Evolutionary conservation across 2,888 invertebrate species (phyloP).

Genomic region (Pachycephus smyrnensis): DNA sequence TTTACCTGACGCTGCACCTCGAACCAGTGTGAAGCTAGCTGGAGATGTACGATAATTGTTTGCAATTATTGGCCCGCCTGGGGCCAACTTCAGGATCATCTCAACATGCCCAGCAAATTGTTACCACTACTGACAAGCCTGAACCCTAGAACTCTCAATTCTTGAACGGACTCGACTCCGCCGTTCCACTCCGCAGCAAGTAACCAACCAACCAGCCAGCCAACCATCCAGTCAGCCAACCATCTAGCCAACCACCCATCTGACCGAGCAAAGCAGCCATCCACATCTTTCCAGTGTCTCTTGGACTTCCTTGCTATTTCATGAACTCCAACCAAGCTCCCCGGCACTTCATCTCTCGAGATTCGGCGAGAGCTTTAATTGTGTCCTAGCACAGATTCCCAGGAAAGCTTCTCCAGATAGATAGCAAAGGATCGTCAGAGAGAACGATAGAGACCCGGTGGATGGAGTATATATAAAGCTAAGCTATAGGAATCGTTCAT

Average conservation of each 20-base stretch:
- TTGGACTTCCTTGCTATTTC: background rate
- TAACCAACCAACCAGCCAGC: background rate
- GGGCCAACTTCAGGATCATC: conserved; percentile 45
- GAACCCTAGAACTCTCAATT: background rate
- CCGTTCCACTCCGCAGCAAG: conserved; percentile 3
- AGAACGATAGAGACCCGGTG: background rate
- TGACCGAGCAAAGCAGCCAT: background rate
- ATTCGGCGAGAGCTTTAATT: background rate
- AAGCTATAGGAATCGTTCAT: background rate
- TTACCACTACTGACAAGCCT: conserved; percentile 33
- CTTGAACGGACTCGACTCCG: background rate
- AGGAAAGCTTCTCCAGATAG: background rate
- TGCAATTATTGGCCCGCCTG: conserved; percentile 51
- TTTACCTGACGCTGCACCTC: conserved; percentile 31
- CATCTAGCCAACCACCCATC: background rate
- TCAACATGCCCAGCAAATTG: conserved; percentile 43
- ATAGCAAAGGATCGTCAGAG: background rate
- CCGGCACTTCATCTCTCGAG: background rate
- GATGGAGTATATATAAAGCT: background rate
- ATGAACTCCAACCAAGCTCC: background rate
- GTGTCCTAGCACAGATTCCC: background rate
- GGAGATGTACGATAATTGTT: conserved; percentile 54
- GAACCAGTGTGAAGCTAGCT: conserved; percentile 34
- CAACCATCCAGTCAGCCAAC: too few relatives aligned
- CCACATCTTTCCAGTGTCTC: background rate